Evolutionary conservation across 92 coral and sea anemone species (phyloP).

Genomic region (Desmophyllum pertusum): DNA sequence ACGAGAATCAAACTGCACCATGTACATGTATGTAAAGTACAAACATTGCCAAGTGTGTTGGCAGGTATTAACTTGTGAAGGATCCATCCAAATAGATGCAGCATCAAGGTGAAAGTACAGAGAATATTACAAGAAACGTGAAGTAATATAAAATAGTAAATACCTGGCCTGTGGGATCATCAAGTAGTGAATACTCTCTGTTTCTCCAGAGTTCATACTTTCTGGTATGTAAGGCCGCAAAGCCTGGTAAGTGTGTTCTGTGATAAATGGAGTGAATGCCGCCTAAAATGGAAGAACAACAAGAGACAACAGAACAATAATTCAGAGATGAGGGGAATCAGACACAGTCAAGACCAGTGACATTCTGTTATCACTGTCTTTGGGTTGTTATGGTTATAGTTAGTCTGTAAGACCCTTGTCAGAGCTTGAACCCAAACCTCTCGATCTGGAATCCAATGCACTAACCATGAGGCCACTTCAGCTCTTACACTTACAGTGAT

Average conservation of each 20-base stretch:
- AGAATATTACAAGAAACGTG: not conserved
- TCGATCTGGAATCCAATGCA: not conserved
- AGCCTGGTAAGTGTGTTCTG: conserved; percentile 93
- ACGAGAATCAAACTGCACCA: not conserved
- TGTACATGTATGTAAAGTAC: not conserved
- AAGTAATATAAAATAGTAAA: not conserved
- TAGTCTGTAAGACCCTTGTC: not conserved
- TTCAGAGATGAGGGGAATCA: not conserved
- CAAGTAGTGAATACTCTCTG: conserved; percentile 86
- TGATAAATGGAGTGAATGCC: conserved; percentile 96
- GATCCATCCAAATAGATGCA: too few relatives aligned
- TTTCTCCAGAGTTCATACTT: conserved; percentile 60
- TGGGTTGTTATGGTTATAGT: not conserved
- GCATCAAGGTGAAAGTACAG: not conserved
- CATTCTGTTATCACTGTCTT: not conserved
- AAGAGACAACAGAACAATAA: not conserved
- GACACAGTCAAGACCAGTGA: too few relatives aligned
- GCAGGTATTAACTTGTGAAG: too few relatives aligned
- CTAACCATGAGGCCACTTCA: too few relatives aligned
- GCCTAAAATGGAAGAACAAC: conserved; percentile 60
- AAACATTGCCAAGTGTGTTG: too few relatives aligned
- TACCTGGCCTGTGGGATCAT: conserved; percentile 91
- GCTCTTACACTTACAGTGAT: too few relatives aligned
- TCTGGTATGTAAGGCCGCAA: conserved; percentile 80
- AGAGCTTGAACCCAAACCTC: not conserved